These are phyloP conservation scores for Pherbina coryleti DNA, from an alignment of 2,888 invertebrate genomes.

Conservation along the genomic window DNA sequence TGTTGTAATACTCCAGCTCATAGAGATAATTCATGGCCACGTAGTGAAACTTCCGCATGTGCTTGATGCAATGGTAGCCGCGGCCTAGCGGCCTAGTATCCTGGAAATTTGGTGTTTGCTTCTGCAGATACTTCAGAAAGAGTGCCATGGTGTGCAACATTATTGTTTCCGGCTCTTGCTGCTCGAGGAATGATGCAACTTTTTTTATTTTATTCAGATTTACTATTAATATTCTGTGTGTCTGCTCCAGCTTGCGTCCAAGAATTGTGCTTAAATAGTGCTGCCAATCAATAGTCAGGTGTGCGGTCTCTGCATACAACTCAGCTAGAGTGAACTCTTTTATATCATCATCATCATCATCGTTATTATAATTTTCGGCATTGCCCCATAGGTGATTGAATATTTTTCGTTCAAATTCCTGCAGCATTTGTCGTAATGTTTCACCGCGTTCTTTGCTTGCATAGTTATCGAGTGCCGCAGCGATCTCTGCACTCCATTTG, in stretches of 20 bases:
- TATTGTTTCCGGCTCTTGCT: constrained; percentile 42
- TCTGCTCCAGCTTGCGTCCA: constrained; percentile 42
- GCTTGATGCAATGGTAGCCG: constrained; percentile 52
- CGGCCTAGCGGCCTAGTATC: constrained; percentile 1
- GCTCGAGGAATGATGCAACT: constrained; percentile 51
- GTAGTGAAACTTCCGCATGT: constrained; percentile 59
- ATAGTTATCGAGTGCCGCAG: constrained; percentile 45
- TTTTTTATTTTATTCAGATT: constrained; percentile 48
- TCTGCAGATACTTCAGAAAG: constrained; percentile 54
- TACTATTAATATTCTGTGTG: constrained; percentile 53
- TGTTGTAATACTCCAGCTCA: constrained; percentile 52
- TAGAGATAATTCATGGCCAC: constrained; percentile 60
- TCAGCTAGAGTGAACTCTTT: not conserved
- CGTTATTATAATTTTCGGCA: too few species aligned
- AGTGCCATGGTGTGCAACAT: constrained; percentile 56
- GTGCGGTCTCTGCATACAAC: not conserved
- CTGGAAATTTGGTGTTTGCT: constrained; percentile 49
- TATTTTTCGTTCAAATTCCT: not conserved
- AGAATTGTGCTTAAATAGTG: constrained; percentile 48
- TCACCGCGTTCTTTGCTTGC: constrained; percentile 9
- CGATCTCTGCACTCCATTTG: constrained; percentile 41
- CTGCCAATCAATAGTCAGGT: constrained; percentile 51
- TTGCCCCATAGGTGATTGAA: not conserved
- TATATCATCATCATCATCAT: too few species aligned
- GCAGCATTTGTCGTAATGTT: constrained; percentile 8